Conservation (phyloP, 2,113 vertebrate genomes). For the Porphyrio hochstetteri region DNA sequence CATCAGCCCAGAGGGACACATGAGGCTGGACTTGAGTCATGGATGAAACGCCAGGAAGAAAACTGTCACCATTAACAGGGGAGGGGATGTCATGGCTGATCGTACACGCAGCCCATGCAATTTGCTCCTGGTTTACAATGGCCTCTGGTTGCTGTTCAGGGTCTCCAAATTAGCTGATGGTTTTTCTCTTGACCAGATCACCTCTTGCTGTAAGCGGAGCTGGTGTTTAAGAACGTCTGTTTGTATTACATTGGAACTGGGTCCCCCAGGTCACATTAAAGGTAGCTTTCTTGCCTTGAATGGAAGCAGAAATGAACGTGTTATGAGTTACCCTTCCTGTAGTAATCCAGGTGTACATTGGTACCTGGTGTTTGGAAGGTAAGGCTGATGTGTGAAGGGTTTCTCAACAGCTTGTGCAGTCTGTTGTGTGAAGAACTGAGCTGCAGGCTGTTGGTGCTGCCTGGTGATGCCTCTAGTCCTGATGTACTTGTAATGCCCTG, state of each 20-base stretch:
- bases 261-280: not conserved
- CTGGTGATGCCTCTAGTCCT: not conserved
- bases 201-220: not conserved
- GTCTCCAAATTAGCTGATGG: not conserved
- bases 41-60: not conserved
- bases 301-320: not conserved
- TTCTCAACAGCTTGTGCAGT: not conserved
- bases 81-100: not conserved
- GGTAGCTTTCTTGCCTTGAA: not conserved
- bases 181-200: not conserved
- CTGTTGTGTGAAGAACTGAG: not conserved
- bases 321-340: not conserved
- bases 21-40: not conserved
- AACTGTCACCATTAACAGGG: fast-evolving
- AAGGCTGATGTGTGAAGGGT: fast-evolving
- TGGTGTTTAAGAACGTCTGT: not conserved
- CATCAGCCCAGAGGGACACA: not conserved
- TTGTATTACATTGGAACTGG: not conserved
- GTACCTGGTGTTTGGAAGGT: not conserved
- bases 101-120: fast-evolving
- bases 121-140: not conserved
- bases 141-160: not conserved
- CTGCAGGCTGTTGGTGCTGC: not conserved
- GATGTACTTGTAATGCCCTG: fast-evolving
- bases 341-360: not conserved